Conservation (phyloP, 1,140 invertebrate species). For the Brachionus rubens region DNA sequence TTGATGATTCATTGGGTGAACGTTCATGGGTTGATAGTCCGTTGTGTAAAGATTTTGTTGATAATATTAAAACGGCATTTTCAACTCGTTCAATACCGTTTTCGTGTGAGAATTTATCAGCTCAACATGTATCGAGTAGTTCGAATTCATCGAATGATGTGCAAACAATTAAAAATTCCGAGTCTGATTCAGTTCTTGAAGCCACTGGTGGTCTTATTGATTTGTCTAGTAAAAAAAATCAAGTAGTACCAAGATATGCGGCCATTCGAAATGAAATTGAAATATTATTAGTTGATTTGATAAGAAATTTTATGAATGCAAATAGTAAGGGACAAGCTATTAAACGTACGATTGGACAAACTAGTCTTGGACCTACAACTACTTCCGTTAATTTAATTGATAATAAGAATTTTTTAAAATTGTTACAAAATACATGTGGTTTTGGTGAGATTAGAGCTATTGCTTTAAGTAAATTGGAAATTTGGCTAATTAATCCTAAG, state of each 20-base stretch:
- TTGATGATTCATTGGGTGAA: conserved; percentile 88
- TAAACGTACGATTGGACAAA: background rate
- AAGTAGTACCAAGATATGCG: conserved; percentile 6
- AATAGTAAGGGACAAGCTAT: background rate
- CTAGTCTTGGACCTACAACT: background rate
- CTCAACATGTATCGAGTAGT: background rate
- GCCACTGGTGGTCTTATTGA: background rate
- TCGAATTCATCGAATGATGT: background rate
- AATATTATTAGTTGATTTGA: conserved; percentile 1
- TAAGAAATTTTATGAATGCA: background rate
- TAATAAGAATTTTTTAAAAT: conserved; percentile 73
- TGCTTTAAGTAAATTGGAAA: conserved; percentile 77
- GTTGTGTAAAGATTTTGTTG: conserved; percentile 83
- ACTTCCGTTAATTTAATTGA: background rate
- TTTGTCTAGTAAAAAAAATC: conserved; percentile 9
- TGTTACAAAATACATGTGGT: conserved; percentile 78
- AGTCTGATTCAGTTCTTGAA: background rate
- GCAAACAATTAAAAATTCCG: background rate
- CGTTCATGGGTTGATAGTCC: conserved; percentile 86
- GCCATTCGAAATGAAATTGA: background rate
- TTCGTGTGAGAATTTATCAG: background rate
- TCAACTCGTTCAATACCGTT: conserved; percentile 72
- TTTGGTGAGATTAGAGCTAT: conserved; percentile 78
- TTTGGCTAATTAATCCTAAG: conserved; percentile 85
- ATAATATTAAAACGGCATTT: conserved; percentile 85